Evolutionary conservation across 2,113 vertebrate genomes (phyloP), one percentile per base, ranked within the genome.

Genomic region (Proterorhinus semilunaris): DNA sequence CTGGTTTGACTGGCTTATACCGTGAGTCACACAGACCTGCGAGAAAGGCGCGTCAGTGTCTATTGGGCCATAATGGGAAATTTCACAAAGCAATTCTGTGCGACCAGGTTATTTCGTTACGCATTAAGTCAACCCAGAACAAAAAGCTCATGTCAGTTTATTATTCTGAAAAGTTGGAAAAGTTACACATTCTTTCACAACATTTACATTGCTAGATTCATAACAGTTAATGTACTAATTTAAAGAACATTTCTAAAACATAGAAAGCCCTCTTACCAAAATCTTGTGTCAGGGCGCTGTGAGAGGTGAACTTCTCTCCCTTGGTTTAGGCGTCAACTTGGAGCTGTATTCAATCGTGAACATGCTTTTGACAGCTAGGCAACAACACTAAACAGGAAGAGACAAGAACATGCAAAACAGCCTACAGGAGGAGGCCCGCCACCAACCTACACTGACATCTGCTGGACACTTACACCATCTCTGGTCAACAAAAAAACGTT

Each of bases 351-450:
- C 69, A 62, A 62, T 66, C 10, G 8, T 61, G 70, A 89, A 74
- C 88, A 83, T 88, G 87, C 62, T 85, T 74, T 75, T 72, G 74
- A 86, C 82, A 85, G 65, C 83, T 7, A 83, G 61, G 80, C 81
- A 85, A 87, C 89, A 12, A 87, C 89, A 12, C 21, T 74, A 87
- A 89, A 86, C 89, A 91, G 89, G 88, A 91, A 89, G 82, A 64
- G 53, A 42, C 16, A 3, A n/a, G 59, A 13, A 0, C 74, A 75
- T 58, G 74, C 13, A 69, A 44, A 64, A 9, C 52, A 74, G 48
- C 3, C 82, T 83, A 49, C 74, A 84, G 44, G 73, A 81, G 27
- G 27, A 36, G 27, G 21, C 21, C 27, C 27, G 27, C 27, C 27
- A 0, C 9, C 42, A 6, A 57, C 68, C 0, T 50, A 79, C 69